These are phyloP conservation scores for Cyrtodaria siliqua DNA, from an alignment of 2,888 invertebrate genomes.

Conservation along the genomic window DNA sequence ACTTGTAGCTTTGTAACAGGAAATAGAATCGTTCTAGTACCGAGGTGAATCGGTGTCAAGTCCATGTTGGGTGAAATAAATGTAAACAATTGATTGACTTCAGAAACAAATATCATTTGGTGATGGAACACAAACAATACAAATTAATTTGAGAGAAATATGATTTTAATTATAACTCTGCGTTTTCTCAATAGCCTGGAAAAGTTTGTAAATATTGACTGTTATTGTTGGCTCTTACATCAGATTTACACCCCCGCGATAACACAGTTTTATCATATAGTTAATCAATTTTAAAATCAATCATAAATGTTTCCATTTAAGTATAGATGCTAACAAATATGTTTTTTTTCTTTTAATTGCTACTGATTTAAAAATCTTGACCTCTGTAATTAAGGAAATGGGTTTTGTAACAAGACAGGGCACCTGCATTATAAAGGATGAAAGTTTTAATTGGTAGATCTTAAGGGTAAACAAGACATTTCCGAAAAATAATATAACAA, in stretches of 20 bases:
- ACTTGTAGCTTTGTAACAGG: constrained; percentile 27
- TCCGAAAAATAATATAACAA: neutral
- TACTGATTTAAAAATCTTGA: no score
- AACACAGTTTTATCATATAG: no score
- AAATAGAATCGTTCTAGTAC: neutral
- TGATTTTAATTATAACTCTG: no score
- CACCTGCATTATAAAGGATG: constrained; percentile 30
- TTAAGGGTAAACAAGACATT: neutral
- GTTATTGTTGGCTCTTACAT: constrained; percentile 7
- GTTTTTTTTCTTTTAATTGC: no score
- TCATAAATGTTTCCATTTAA: no score
- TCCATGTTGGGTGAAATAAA: no score
- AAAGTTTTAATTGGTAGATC: constrained; percentile 19
- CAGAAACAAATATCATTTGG: no score
- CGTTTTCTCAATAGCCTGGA: neutral
- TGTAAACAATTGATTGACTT: no score
- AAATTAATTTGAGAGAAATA: no score
- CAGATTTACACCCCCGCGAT: neutral
- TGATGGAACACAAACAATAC: no score
- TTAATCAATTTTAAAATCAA: no score
- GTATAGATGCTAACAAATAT: no score
- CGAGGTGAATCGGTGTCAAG: neutral
- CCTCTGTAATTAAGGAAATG: neutral
- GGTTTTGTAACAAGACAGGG: constrained; percentile 6
- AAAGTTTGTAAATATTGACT: constrained; percentile 12